Evolutionary conservation across 1,140 invertebrate genomes (phyloP).

Genomic region (Bombus confusus): DNA sequence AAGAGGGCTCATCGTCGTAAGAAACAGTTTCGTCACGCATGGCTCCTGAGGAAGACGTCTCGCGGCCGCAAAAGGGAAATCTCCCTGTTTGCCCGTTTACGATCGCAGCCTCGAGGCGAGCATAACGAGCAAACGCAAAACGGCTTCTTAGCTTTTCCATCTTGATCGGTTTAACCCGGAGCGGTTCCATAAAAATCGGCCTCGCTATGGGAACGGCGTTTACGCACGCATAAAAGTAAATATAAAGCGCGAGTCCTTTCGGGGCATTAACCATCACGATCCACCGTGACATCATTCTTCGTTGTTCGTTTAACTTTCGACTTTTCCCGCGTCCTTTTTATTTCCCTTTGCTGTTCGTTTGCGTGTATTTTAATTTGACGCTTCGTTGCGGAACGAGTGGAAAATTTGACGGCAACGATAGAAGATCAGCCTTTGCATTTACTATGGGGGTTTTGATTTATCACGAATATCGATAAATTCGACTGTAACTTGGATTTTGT

Average conservation of each 20-base stretch:
- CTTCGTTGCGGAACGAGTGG: neutral
- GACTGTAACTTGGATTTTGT: no score
- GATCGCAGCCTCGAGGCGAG: conserved; percentile 64
- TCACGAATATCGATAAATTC: no score
- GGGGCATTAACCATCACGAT: conserved; percentile 73
- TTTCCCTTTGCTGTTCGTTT: neutral
- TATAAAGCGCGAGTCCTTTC: conserved; percentile 80
- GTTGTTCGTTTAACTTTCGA: no score
- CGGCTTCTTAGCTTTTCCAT: conserved; percentile 80
- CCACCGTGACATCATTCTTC: conserved; percentile 8
- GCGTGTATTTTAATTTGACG: neutral
- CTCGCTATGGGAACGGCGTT: conserved; percentile 69
- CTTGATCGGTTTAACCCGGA: conserved; percentile 80
- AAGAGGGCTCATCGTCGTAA: conserved; percentile 17
- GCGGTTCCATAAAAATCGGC: conserved; percentile 79
- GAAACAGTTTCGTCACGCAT: conserved; percentile 66
- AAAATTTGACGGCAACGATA: neutral
- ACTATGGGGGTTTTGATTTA: no score
- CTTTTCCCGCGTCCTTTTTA: neutral
- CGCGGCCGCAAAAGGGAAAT: conserved; percentile 52
- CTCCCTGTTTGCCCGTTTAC: conserved; percentile 68
- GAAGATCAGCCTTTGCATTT: neutral
- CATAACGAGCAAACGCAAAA: conserved; percentile 76
- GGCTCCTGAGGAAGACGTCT: conserved; percentile 51
- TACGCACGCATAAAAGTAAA: conserved; percentile 81